Base-by-base conservation (phyloP, 2,113 vertebrate genomes). In the Crotophaga sulcirostris region DNA sequence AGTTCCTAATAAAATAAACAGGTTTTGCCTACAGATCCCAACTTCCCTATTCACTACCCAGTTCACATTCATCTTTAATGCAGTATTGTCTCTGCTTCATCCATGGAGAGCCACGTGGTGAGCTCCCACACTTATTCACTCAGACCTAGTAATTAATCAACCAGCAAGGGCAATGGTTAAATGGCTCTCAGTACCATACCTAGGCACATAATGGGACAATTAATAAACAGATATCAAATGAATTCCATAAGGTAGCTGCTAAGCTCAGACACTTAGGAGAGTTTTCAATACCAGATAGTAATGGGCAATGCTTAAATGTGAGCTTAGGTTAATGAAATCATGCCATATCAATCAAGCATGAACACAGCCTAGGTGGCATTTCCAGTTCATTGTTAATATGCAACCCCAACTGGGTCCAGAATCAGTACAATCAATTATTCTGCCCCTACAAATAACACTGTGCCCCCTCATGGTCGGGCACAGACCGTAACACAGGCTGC, bases 161-260 rank as follows among this genome's bases (percentile, higher is more conserved):
- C 83, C 36, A 28, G 31, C 42, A 60, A 92, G 76, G 88, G 64
- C 92, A 92, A 49, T 72, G 79, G 90, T 77, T 92, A 96, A 94
- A 92, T 16, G 75, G 78, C 56, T 23, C 55, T 81, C 75, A 19
- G 79, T 51, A 49, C 90, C 85, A 17, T 64, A 59, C 60, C 83
- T 2, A 47, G 89, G 68, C 73, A 56, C 59, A 68, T 94, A 93
- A 96, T 77, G 85, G 73, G 73, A 94, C 93, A 86, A 84, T 93
- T 94, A 91, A 84, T 81, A 60, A 86, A 90, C 29, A 63, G 94
- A 78, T 77, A 80, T 76, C 64, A 91, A 88, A 93, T 78, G 19
- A 52, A 59, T 96, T 94, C 68, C 76, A 88, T 89, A 90, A 96
- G 68, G 73, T 90, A 79, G 82, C 79, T 86, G 75, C 90, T 88